Base-by-base conservation (phyloP, 2,888 invertebrate genomes). In the Cremastinae sp. region DNA sequence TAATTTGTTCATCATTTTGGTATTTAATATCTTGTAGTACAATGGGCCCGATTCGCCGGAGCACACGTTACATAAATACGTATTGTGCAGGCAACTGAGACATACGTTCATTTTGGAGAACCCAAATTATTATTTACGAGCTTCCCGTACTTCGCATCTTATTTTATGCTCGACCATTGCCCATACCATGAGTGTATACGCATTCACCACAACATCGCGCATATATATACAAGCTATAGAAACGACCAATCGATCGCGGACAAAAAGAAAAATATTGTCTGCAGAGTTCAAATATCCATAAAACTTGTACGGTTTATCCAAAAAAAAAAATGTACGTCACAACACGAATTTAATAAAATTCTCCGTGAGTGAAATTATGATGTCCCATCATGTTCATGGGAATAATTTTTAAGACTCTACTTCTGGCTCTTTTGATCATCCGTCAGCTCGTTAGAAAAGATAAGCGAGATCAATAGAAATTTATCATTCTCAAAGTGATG, bases 81-180 rank as follows among this genome's bases (percentile, higher is more conserved):
- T 41, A 58, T 39, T 43, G 43, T 16, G n/a, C 61, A 68, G 39
- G 39, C 10, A 16, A 39, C 35, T 35, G 73, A 68, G 53, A 68
- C 39, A 35, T 39, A 39, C 28, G 28, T 28, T 28, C 28, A 28
- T 59, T 68, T 74, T 53, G 43, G 47, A 55, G 55, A 37, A 18
- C 59, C 74, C 20, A 35, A 55, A 68, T 74, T 66, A 73, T 73
- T 62, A 74, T 74, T 68, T 68, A 68, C 73, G 73, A 74, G 61
- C 66, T 35, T 59, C 43, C 55, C 53, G 37, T 61, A 47, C 45
- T 37, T 51, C 73, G 61, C 37, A 39, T 37, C 59, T 2, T 43
- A 68, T 68, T 74, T 66, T 74, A 74, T 28, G 66, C 65, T 45
- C 53, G 22, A 45, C 45, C 66, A 37, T 59, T 20, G 73, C 41